A percentile compares a stretch with the other conserved stretches of the same genome.
phyloP scores from a whole-genome alignment of 2,113 vertebrate species.

The Dicrurus megarhynchus region DNA sequence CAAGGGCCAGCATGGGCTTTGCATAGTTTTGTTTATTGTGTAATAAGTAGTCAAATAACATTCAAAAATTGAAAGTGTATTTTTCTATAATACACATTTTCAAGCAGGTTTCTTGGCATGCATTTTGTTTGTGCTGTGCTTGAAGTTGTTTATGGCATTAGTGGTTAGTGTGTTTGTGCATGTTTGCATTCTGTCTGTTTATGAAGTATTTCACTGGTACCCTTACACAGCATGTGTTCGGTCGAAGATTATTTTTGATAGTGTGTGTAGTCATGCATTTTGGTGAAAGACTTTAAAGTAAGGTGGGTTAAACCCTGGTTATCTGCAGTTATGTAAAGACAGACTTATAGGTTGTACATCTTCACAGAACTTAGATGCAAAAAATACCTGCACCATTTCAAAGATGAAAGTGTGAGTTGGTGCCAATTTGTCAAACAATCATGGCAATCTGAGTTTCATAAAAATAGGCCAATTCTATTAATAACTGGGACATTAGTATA shows the following conservation, averaged over 20 bases:
- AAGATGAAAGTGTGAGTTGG: background rate
- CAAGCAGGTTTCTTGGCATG: slow-evolving; percentile 63
- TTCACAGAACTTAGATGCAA: background rate
- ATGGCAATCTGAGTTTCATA: background rate
- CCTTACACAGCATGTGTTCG: slow-evolving; percentile 39
- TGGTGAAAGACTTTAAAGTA: slow-evolving; percentile 21
- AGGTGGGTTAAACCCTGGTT: background rate
- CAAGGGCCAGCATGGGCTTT: background rate
- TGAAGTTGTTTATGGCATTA: slow-evolving; percentile 59
- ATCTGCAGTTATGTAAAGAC: background rate
- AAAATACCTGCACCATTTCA: background rate
- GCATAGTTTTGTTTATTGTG: background rate
- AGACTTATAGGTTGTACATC: background rate
- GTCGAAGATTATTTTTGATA: slow-evolving; percentile 5
- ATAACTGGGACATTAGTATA: slow-evolving; percentile 1
- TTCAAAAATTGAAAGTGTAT: background rate
- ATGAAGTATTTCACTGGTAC: slow-evolving; percentile 45
- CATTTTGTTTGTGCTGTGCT: slow-evolving; percentile 58
- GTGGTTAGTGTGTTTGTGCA: slow-evolving; percentile 54
- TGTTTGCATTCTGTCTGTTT: slow-evolving; percentile 56
- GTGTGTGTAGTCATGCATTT: background rate
- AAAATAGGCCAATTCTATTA: slow-evolving; percentile 19
- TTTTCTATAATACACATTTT: slow-evolving; percentile 38
- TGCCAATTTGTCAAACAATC: slow-evolving; percentile 1
- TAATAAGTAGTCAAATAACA: background rate